Percentiles rank a stretch among this genome's conserved stretches.
These are phyloP conservation scores for Chloroceryle amazona DNA, from an alignment of 2,797 vertebrate genomes.

Conservation along the genomic window DNA sequence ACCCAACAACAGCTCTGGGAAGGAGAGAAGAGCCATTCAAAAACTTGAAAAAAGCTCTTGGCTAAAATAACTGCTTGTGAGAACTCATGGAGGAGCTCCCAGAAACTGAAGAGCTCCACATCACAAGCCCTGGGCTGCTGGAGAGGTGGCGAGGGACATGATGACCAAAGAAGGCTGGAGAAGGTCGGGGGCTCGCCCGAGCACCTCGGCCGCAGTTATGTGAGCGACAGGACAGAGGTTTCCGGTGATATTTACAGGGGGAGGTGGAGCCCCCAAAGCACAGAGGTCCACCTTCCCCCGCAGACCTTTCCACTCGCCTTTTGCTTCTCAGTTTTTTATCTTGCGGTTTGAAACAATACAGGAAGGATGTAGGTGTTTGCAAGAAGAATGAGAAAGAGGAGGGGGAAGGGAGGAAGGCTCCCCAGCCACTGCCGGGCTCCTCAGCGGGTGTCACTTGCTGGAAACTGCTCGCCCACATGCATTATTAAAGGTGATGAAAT, in stretches of 20 bases:
- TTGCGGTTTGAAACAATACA: conserved; percentile 83
- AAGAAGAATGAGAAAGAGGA: conserved; percentile 81
- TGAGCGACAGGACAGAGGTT: conserved; percentile 41
- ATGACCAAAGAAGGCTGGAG: not conserved
- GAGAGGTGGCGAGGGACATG: fast-evolving
- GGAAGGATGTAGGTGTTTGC: conserved; percentile 91
- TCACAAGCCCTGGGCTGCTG: not conserved
- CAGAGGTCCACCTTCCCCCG: conserved; percentile 34
- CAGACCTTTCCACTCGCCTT: not conserved
- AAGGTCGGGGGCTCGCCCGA: fast-evolving
- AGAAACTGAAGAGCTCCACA: not conserved
- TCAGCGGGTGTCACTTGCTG: not conserved
- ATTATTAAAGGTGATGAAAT: not conserved
- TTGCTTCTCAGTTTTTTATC: conserved; percentile 62
- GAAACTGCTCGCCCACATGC: not conserved
- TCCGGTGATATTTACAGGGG: conserved; percentile 54
- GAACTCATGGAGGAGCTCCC: not conserved
- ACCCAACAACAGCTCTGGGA: not conserved
- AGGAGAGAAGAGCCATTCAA: not conserved
- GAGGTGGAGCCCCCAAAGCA: conserved; percentile 8
- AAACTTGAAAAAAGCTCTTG: not conserved
- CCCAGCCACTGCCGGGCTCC: not conserved
- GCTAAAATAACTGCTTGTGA: not conserved
- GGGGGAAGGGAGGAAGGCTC: not conserved
- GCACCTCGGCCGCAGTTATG: not conserved